phyloP scores from a whole-genome alignment of 2,113 vertebrate species.

The Calyptommatus sinebrachiatus region DNA sequence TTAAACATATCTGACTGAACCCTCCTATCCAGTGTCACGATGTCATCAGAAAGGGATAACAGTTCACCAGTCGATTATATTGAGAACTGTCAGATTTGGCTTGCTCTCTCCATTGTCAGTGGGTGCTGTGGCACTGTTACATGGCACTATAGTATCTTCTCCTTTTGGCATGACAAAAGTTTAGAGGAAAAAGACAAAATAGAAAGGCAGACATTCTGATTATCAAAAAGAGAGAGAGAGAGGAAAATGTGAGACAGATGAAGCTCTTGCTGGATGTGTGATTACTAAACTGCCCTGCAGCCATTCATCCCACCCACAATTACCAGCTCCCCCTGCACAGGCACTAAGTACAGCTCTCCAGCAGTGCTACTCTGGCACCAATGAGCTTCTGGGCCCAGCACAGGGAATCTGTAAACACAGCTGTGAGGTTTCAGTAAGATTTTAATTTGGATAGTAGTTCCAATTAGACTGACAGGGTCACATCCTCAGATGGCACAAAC shows the following conservation, averaged over 20 bases:
- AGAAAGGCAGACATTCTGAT: not conserved
- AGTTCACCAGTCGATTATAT: not conserved
- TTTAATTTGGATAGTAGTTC: conserved; percentile 38
- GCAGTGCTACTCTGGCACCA: not conserved
- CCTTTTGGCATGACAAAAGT: not conserved
- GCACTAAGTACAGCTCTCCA: conserved; percentile 18
- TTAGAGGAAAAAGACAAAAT: not conserved
- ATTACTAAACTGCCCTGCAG: conserved; percentile 6
- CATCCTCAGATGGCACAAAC: not conserved
- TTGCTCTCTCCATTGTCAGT: not conserved
- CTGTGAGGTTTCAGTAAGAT: conserved; percentile 33
- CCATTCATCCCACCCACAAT: not conserved
- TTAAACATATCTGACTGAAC: too few relatives aligned
- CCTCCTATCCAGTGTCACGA: not conserved
- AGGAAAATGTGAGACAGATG: not conserved
- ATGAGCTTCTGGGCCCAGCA: not conserved
- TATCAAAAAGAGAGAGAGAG: not conserved
- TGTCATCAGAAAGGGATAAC: not conserved
- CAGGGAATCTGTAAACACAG: conserved; percentile 23
- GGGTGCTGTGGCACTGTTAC: not conserved
- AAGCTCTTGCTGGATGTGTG: not conserved
- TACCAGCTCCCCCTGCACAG: not conserved
- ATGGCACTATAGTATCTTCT: not conserved
- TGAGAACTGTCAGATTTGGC: not conserved
- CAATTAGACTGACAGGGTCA: conserved; percentile 5